Evolutionary conservation across 2,113 vertebrate species (phyloP).

Genomic region (Taxidea taxus): DNA sequence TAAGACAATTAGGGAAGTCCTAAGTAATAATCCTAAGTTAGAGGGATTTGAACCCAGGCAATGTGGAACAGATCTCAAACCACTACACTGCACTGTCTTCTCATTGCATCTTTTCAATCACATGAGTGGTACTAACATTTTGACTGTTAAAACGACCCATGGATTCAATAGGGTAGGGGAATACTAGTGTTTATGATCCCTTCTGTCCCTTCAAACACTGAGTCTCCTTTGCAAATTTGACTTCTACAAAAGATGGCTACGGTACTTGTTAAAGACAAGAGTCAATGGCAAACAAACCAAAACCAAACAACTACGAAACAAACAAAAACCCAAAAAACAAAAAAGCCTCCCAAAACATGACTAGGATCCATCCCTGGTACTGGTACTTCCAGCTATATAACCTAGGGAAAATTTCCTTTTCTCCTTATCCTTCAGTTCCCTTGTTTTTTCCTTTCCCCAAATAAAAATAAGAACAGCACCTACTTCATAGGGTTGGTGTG

Average conservation of each 20-base stretch:
- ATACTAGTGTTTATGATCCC: not conserved
- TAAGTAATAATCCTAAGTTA: not conserved
- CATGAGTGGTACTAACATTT: not conserved
- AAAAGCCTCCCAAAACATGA: not conserved
- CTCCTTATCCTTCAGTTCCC: not conserved
- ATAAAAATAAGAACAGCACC: not conserved
- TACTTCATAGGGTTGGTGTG: not conserved
- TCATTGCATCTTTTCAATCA: not conserved
- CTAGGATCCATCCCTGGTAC: not conserved
- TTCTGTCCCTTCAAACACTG: not conserved
- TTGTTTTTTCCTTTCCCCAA: not conserved
- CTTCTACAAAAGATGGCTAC: not conserved
- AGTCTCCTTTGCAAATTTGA: not conserved
- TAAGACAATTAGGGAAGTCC: not conserved
- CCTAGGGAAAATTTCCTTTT: not conserved
- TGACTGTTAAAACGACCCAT: not conserved
- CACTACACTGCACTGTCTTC: not conserved
- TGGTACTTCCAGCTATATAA: not conserved
- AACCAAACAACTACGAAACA: not conserved
- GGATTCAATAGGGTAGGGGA: not conserved
- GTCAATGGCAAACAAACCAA: not conserved
- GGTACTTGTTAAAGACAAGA: not conserved
- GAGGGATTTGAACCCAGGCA: not conserved
- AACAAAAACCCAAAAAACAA: not conserved
- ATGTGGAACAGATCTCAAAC: rapidly evolving